Evolutionary conservation across 2,888 invertebrate genomes (phyloP), one percentile per base, ranked within the genome.

Genomic region (Lasioglossum malachurum): DNA sequence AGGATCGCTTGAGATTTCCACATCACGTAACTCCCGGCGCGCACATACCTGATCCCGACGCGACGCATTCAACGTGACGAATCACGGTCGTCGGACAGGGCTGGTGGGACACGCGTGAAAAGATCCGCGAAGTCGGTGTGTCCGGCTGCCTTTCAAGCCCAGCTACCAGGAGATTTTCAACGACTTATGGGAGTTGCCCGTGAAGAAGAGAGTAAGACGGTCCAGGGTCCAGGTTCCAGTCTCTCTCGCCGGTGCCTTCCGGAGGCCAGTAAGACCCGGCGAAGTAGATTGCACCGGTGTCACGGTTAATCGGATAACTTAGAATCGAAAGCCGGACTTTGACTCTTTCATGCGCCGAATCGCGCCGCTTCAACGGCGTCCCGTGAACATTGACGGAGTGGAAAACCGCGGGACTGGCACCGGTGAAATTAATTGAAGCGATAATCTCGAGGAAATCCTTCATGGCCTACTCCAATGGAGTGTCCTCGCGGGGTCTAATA

Each of bases 291-390:
- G 92, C 91, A 93, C 93, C 92, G 92, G 89, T 92, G 91, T 93
- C 93, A 91, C 90, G 89, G 86, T 90, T 93, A 93, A 93, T 93
- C 93, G 93, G 93, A 93, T 93, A 92, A 92, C 91, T 91, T 91
- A 91, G 92, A 88, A 92, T 92, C 90, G 89, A 92, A 86, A 90
- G 85, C 88, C 84, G 74, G 88, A 87, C 86, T 91, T 84, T 79
- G 87, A 86, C 80, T 89, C 86, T 84, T 91, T 89, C 90, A 85
- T 84, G 73, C 71, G 80, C 74, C 84, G 88, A 74, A 83, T 75
- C 86, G 73, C 79, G 57, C 57, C 60, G 72, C 84, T 64, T 78
- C 75, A 10, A 64, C 78, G 74, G 81, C 67, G 81, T 82, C 80
- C 44, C 57, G 57, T 27, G 78, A 46, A 78, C 78, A 78, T 57